phyloP scores from a whole-genome alignment of 2,113 vertebrate species.

The Nestor notabilis region DNA sequence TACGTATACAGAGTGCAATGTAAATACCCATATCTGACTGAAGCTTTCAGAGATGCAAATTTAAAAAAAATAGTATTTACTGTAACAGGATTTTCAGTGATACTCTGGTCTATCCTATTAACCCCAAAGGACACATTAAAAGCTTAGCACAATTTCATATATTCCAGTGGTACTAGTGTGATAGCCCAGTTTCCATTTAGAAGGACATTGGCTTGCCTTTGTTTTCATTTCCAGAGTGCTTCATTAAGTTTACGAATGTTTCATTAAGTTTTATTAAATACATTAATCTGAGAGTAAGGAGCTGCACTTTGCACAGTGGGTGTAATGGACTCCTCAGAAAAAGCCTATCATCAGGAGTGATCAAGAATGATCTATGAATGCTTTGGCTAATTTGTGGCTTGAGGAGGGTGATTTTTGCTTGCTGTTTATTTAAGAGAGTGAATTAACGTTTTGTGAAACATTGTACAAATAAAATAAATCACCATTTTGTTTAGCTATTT shows the following conservation, averaged over 20 bases:
- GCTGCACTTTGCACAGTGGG: slow-evolving; percentile 34
- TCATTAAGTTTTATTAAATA: slow-evolving; percentile 73
- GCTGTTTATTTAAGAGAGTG: background rate
- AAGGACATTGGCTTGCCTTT: slow-evolving; percentile 25
- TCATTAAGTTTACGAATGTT: slow-evolving; percentile 66
- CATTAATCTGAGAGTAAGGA: slow-evolving; percentile 62
- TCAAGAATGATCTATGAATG: background rate
- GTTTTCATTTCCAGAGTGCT: slow-evolving; percentile 59
- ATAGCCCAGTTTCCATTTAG: background rate
- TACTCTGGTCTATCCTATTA: background rate
- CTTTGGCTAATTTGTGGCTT: background rate
- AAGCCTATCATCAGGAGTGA: slow-evolving; percentile 34
- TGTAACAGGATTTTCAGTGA: background rate
- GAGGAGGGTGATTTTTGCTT: background rate
- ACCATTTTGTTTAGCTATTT: background rate
- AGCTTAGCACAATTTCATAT: background rate
- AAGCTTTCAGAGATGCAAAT: background rate
- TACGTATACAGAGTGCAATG: background rate
- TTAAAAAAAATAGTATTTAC: background rate
- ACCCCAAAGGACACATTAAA: background rate
- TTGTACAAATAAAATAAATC: background rate
- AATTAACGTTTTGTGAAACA: background rate
- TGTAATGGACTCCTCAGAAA: slow-evolving; percentile 6
- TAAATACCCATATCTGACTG: background rate
- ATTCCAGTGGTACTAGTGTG: background rate